Evolutionary conservation across 2,797 vertebrate species (phyloP).

Genomic region (Hippoglossus hippoglossus): DNA sequence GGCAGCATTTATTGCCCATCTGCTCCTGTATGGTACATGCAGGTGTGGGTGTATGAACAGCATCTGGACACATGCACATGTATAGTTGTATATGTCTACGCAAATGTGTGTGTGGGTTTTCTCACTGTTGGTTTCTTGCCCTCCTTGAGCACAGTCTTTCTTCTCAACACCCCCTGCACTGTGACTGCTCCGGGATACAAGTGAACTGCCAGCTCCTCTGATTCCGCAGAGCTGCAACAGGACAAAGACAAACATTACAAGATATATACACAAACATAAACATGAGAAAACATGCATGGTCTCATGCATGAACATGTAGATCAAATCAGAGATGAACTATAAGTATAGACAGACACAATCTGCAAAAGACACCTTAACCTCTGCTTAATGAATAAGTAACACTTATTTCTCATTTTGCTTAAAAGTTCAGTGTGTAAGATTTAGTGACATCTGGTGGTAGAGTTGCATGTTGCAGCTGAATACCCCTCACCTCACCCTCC

Average conservation of each 20-base stretch:
- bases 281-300: constrained; percentile 15
- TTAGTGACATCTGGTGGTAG: too few relatives aligned
- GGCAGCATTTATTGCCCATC: constrained; percentile 30
- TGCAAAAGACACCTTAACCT: constrained; percentile 43
- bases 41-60: constrained; percentile 17
- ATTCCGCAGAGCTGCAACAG: constrained; percentile 91
- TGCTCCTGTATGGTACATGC: constrained; percentile 13
- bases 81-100: neutral
- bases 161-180: constrained; percentile 94
- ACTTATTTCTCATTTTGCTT: constrained; percentile 17
- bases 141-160: constrained; percentile 98
- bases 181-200: constrained; percentile 96
- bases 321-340: constrained; percentile 35
- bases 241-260: constrained; percentile 45
- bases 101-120: constrained; percentile 18
- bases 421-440: too few relatives aligned
- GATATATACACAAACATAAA: constrained; percentile 8
- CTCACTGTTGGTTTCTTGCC: constrained; percentile 98
- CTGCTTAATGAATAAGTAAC: neutral
- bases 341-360: constrained; percentile 53
- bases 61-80: constrained; percentile 7
- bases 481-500: too few relatives aligned
- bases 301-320: constrained; percentile 25
- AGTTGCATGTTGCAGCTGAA: too few relatives aligned
- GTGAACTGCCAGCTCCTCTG: constrained; percentile 96